Base-by-base conservation (phyloP, 2,113 vertebrate genomes). In the Pardalotus punctatus region DNA sequence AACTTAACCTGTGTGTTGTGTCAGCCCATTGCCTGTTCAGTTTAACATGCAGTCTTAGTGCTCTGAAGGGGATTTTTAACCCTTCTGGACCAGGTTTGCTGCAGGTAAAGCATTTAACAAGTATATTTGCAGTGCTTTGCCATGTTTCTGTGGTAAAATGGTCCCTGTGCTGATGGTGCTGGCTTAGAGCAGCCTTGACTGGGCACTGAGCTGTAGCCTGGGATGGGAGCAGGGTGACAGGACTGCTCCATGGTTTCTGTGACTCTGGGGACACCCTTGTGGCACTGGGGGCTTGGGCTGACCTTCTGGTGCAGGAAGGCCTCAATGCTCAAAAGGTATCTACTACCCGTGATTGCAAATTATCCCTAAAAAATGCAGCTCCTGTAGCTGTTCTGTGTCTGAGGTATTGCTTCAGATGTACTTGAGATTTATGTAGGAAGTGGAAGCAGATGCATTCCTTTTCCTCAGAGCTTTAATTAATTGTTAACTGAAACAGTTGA, bases 381-480 rank as follows among this genome's bases (percentile, higher is more conserved):
- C n/a, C 72, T 73, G 40, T 14, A 42, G 12, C 43, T n/a, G n/a
- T 22, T 74, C 12, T 62, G 25, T 81, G 0, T 51, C 36, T 31
- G 76, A 65, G 82, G 12, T 29, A 33, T 53, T 54, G 2, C 43
- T 90, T 5, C 42, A 40, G 60, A 35, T 66, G 14, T 29, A 13
- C 51, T 62, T 1, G 3, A 69, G 45, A 33, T 77, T 61, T 56
- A 24, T 60, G 76, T 56, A 88, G 93, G 80, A 83, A 93, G 79
- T 50, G 14, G 92, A 42, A 86, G 58, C 81, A 72, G 94, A 62
- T 58, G 16, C 80, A 62, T 90, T 90, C 69, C 58, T 92, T 72
- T 70, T 83, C 27, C 64, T 51, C 47, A 24, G 60, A 69, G 25
- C 47, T 65, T 81, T 91, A 58, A 88, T 94, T 90, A 92, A 80